Evolutionary conservation across 2,113 vertebrate species (phyloP), one percentile per base, ranked within the genome.

Genomic region (Eupsittula cactorum): DNA sequence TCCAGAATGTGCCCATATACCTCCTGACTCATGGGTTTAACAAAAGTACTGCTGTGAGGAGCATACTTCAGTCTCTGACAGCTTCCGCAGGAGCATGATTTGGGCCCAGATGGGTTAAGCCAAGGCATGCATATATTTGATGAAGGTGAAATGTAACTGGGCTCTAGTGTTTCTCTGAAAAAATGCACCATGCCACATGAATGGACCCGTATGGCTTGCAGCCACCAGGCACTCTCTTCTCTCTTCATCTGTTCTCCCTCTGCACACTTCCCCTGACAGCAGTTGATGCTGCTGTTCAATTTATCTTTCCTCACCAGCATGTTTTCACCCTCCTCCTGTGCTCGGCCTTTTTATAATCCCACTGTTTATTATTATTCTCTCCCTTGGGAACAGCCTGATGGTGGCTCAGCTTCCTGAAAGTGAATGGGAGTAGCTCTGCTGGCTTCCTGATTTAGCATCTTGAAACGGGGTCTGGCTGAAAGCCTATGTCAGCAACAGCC

Each of bases 41-140:
- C 14, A 1, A 3, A 49, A 52, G 39, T 24, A 9, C 23, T 0
- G 6, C 50, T 31, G 31, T 15, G 29, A 44, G 27, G 42, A 59
- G 20, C 1, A 0, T 24, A 5, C 37, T 17, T 59, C 52, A 46
- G 85, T 42, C 60, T 73, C 76, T 46, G 33, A 6, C 8, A 12
- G 7, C 21, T 9, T 50, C 37, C 35, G 37, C 24, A 35, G 28
- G 33, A 29, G 31, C 10, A 5, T 13, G n/a, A 2, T 10, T 20
- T 18, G 75, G 49, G 18, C 19, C 16, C 59, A 8, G 63, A 20
- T 9, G 25, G 23, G 37, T 17, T 5, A 7, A 37, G 39, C 11
- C 50, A n/a, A 41, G 62, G 31, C 8, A 2, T 4, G 18, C 3
- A 46, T 82, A 1, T 3, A 69, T 60, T 0, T 14, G 62, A 8